Conservation (phyloP, 2,888 invertebrate species). For the Harpalus rubripes region DNA sequence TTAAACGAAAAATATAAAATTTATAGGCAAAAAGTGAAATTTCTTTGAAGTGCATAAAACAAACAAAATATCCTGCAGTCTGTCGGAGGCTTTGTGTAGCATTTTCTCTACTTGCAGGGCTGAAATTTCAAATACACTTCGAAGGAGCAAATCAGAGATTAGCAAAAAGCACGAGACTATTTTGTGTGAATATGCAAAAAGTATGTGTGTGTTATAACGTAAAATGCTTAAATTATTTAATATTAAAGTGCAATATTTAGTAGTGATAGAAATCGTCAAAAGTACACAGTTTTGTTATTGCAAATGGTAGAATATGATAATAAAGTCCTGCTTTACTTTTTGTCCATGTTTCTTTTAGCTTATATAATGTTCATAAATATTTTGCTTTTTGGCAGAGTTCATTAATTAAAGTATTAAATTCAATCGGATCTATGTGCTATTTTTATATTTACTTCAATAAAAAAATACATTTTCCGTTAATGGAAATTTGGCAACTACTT, state of each 20-base stretch:
- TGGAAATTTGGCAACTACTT: no score
- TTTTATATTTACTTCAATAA: no score
- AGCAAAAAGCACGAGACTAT: neutral
- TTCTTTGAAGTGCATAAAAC: conserved; percentile 43
- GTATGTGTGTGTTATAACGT: neutral
- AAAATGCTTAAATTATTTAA: conserved; percentile 38
- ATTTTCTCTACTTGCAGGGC: conserved; percentile 5
- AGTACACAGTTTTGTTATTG: neutral
- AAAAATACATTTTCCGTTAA: no score
- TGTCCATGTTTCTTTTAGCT: no score
- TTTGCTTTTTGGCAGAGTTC: no score
- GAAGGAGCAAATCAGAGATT: conserved; percentile 11
- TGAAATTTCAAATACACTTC: conserved; percentile 36
- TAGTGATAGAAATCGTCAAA: neutral
- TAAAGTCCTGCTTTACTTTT: no score
- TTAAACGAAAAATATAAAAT: conserved; percentile 58
- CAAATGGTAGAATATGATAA: no score
- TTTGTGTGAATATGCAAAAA: neutral
- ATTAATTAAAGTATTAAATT: no score
- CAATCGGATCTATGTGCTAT: no score
- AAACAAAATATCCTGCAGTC: conserved; percentile 20
- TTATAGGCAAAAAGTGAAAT: conserved; percentile 45
- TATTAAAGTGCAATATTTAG: neutral
- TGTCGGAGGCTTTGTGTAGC: conserved; percentile 13
- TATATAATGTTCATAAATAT: no score